Evolutionary conservation across 2,888 invertebrate genomes (phyloP).

Genomic region (Ormyrus rosae): DNA sequence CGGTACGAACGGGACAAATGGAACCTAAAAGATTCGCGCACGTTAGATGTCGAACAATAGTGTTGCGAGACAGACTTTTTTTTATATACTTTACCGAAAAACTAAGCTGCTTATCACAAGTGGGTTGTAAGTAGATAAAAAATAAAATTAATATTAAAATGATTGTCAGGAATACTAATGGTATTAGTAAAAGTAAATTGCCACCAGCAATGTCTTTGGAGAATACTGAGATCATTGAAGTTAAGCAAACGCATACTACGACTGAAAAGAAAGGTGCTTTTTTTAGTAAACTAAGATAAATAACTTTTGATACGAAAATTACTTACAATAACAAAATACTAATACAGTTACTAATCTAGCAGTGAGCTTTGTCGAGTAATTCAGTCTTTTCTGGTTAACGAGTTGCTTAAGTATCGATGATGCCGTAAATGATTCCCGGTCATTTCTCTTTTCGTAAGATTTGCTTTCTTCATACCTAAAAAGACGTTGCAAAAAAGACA

Average conservation of each 20-base stretch:
- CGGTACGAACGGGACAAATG: conserved; percentile 89
- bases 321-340: conserved; percentile 76
- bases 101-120: conserved; percentile 67
- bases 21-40: conserved; percentile 80
- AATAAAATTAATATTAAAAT: conserved; percentile 60
- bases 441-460: conserved; percentile 71
- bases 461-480: conserved; percentile 74
- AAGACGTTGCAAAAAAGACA: no score
- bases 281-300: conserved; percentile 26
- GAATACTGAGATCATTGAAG: conserved; percentile 58
- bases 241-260: conserved; percentile 61
- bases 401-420: conserved; percentile 69
- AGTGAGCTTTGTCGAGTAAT: conserved; percentile 75
- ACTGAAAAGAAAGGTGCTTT: conserved; percentile 57
- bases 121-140: conserved; percentile 72
- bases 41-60: no score
- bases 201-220: conserved; percentile 60
- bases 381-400: conserved; percentile 74
- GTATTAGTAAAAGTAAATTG: conserved; percentile 55
- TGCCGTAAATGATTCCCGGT: conserved; percentile 66
- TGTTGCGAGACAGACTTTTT: no score
- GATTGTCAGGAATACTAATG: conserved; percentile 58
- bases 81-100: conserved; percentile 69
- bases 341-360: conserved; percentile 75
- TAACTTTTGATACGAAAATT: neutral